Evolutionary conservation across 37 sponge, comb jelly and placozoan genomes (phyloP).

Genomic region (Tethya wilhelma): DNA sequence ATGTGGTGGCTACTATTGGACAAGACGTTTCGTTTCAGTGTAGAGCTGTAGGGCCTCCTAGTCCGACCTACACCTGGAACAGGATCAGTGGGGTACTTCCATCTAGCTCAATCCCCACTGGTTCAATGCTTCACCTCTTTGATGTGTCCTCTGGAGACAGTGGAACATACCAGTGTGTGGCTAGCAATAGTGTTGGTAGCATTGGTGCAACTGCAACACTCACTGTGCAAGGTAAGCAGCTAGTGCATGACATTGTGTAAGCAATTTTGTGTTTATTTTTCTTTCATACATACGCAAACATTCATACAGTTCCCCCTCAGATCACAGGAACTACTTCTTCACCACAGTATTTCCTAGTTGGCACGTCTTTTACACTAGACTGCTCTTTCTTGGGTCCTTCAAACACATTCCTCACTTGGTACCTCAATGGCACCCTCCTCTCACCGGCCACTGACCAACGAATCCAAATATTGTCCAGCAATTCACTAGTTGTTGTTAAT

Average conservation of each 20-base stretch:
- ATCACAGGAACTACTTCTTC: constrained; percentile 15
- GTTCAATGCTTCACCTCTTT: background rate
- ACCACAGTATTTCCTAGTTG: background rate
- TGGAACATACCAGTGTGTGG: constrained; percentile 58
- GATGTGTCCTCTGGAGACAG: constrained; percentile 13
- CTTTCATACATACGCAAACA: background rate
- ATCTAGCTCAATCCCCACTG: background rate
- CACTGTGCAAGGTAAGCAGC: constrained; percentile 46
- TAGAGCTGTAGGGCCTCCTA: constrained; percentile 36
- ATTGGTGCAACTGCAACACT: constrained; percentile 13
- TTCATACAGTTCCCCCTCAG: constrained; percentile 13
- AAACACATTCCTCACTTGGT: constrained; percentile 29
- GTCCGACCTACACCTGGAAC: constrained; percentile 31
- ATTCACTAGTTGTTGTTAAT: constrained; percentile 8
- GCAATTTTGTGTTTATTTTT: background rate
- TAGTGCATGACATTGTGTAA: no score
- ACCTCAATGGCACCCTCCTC: constrained; percentile 29
- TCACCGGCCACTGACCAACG: background rate
- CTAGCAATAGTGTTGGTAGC: constrained; percentile 36
- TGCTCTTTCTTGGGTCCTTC: constrained; percentile 28
- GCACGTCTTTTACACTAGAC: constrained; percentile 32
- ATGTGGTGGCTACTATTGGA: constrained; percentile 4
- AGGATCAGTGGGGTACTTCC: constrained; percentile 2
- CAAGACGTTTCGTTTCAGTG: constrained; percentile 36
- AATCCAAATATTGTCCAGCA: background rate